Evolutionary conservation across 2,113 vertebrate species (phyloP), one percentile per base, ranked within the genome.

Genomic region (Lepus timidus): DNA sequence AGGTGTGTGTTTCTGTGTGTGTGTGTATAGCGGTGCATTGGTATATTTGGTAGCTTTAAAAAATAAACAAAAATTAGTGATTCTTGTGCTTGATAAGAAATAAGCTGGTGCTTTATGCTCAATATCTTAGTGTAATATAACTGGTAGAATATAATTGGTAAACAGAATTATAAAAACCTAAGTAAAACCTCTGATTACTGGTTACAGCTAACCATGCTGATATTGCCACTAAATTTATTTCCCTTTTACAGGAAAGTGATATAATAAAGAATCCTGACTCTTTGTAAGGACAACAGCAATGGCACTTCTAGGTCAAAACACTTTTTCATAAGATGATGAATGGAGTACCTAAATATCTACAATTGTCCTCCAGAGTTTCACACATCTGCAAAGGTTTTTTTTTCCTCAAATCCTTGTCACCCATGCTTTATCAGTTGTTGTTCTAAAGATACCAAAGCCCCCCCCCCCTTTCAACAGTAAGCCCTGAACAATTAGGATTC

Each of bases 241-340:
- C 31, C 9, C 44, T 23, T 85, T 81, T 52, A 33, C 61, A 74
- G 64, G 83, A 79, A 70, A 91, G 33, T 51, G 4, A 92, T 29
- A 6, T 12, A 80, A 81, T 36, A 90, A 91, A 74, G 61, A 93
- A 84, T 90, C 19, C 23, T 75, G 39, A 58, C 20, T 85, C 78
- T 74, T 80, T 92, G 7, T 64, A 70, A 80, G 80, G 23, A 12
- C 17, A 86, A 93, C 3, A 58, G 39, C 39, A 58, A 19, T 91
- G 75, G 80, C 49, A 89, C 85, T 93, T 93, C 58, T 91, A 93
- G 49, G 68, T 70, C 80, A 95, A 93, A 88, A 68, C 27, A 78
- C 29, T 0, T 92, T 82, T 90, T 65, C 1, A 52, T 27, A 25
- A 58, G 44, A 61, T 70, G 10, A 96, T 82, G 78, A 86, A 93